These are phyloP conservation scores for Pecten maximus DNA, from an alignment of 2,888 invertebrate species.

Conservation along the genomic window DNA sequence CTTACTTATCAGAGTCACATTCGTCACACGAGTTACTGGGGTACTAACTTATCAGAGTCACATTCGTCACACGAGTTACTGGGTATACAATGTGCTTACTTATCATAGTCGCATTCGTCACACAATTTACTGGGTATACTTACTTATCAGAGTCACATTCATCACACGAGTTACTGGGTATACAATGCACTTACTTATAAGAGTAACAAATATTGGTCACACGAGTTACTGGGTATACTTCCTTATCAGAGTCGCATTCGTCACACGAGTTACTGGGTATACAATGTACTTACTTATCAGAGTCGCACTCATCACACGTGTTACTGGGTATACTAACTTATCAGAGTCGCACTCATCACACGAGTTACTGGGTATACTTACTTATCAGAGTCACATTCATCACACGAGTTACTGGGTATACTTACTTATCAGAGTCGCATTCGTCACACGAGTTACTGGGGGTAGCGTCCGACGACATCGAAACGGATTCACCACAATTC, in stretches of 20 bases:
- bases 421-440: not conserved
- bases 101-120: too few species aligned
- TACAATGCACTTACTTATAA: not conserved
- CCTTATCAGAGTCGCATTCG: not conserved
- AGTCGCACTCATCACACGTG: not conserved
- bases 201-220: not conserved
- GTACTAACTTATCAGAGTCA: not conserved
- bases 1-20: not conserved
- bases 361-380: not conserved
- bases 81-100: not conserved
- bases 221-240: not conserved
- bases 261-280: not conserved
- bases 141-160: not conserved
- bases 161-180: not conserved
- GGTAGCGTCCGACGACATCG: not conserved
- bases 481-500: not conserved
- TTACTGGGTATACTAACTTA: not conserved
- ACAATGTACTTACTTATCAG: not conserved
- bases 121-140: not conserved
- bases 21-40: not conserved
- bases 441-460: slow-evolving; percentile 14
- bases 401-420: not conserved
- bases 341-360: too few species aligned
- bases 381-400: not conserved
- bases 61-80: not conserved